Evolutionary conservation across 2,113 vertebrate species (phyloP).

Genomic region (Corythoichthys haematopterus): DNA sequence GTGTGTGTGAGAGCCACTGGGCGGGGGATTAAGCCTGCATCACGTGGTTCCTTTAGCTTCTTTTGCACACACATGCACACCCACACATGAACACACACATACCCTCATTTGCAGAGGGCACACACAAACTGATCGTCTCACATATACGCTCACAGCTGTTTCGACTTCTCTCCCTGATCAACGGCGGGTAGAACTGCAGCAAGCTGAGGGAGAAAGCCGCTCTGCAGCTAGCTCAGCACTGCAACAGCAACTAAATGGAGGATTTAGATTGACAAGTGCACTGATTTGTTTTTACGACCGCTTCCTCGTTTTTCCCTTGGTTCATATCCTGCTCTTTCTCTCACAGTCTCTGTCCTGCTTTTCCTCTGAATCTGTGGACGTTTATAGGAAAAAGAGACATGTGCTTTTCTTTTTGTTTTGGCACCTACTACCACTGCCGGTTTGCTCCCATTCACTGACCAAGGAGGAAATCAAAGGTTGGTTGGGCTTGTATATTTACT

Average conservation of each 20-base stretch:
- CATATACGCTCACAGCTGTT: slow-evolving; percentile 59
- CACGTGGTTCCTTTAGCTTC: slow-evolving; percentile 69
- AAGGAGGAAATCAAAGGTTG: slow-evolving; percentile 52
- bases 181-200: slow-evolving; percentile 18
- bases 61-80: slow-evolving; percentile 63
- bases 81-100: slow-evolving; percentile 47
- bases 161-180: slow-evolving; percentile 38
- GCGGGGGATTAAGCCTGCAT: slow-evolving; percentile 62
- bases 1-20: slow-evolving; percentile 39
- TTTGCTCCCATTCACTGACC: slow-evolving; percentile 51
- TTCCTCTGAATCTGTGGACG: slow-evolving; percentile 18
- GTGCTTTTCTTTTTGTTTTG: slow-evolving; percentile 41
- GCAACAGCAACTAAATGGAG: slow-evolving; percentile 29
- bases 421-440: slow-evolving; percentile 34
- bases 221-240: slow-evolving; percentile 19
- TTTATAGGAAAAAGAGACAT: slow-evolving; percentile 55
- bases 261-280: slow-evolving; percentile 29
- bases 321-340: slow-evolving; percentile 7
- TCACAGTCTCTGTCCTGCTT: slow-evolving; percentile 2
- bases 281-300: slow-evolving; percentile 32
- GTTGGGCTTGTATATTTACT: slow-evolving; percentile 31
- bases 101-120: slow-evolving; percentile 34
- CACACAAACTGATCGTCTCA: slow-evolving; percentile 33
- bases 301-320: slow-evolving; percentile 7
- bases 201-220: slow-evolving; percentile 24